Evolutionary conservation across 2,797 vertebrate genomes (phyloP), one percentile per base, ranked within the genome.

Genomic region (Melanotaenia maccullochi): DNA sequence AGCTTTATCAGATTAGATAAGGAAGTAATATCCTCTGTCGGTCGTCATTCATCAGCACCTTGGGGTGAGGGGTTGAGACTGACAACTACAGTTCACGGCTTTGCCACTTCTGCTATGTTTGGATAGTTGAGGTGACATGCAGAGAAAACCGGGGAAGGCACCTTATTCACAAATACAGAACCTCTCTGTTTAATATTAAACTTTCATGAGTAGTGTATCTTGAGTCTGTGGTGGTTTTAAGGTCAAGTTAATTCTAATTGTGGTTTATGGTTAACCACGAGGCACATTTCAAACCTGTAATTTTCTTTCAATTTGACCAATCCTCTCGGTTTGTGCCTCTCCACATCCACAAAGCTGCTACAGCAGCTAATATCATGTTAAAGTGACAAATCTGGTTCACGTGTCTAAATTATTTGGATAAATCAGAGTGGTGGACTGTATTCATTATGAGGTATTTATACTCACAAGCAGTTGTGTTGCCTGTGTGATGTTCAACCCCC

Each of bases 1-100:
- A 49, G 49, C 57, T 71, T 83, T 81, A 69, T 82, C 57, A 78
- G 83, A 89, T 89, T 69, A 86, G 81, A 91, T 88, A 84, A 79
- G 16, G 20, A 67, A 78, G 80, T 88, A 70, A 87, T 86, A 88
- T 87, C 81, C 77, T 87, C 73, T 76, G 72, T 68, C 61, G 71
- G 65, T 76, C 57, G 55, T 81, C 61, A 30, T 73, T 78, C 67
- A 47, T 87, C 78, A 80, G 74, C 71, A 70, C 71, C 64, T 62
- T 22, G 32, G 58, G 76, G 64, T 40, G 81, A 81, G 44, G 33
- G 30, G 30, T 40, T 68, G 33, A 68, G 67, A 68, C 1, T 69
- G 69, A 78, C 70, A 47, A 12, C 25, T 32, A 16, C 57, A 66
- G 64, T 32, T 33, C 64, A 70, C 55, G 44, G 52, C 69, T 71